Percentiles rank a stretch among this genome's conserved stretches.
Evolutionary conservation across 92 coral and sea anemone species (phyloP).

Genomic region (Siderastrea siderea): DNA sequence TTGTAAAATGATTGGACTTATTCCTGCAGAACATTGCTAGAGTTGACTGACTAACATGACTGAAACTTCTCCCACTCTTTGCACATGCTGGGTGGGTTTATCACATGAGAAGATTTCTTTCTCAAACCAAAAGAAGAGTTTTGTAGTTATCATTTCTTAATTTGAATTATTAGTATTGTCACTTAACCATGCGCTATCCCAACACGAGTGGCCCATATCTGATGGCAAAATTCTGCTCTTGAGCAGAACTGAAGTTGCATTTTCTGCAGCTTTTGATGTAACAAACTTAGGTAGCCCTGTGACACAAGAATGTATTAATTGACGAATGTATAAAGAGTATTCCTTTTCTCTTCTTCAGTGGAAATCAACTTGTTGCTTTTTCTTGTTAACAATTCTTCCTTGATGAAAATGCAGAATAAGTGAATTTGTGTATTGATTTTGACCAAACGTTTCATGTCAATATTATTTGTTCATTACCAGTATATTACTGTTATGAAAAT

Average conservation of each 20-base stretch:
- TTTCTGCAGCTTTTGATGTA: not conserved
- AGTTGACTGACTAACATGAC: slow-evolving; percentile 20
- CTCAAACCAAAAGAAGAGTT: slow-evolving; percentile 2
- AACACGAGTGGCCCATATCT: not conserved
- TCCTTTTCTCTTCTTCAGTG: not conserved
- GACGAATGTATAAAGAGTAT: slow-evolving; percentile 33
- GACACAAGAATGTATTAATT: slow-evolving; percentile 10
- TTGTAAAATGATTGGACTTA: slow-evolving; percentile 66
- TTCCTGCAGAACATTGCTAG: slow-evolving; percentile 12
- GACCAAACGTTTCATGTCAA: not conserved
- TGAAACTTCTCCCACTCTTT: not conserved
- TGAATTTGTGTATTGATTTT: not conserved
- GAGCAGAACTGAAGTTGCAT: not conserved
- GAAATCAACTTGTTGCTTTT: not conserved
- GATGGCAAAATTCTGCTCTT: not conserved
- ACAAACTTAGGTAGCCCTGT: not conserved
- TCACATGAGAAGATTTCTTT: slow-evolving; percentile 7
- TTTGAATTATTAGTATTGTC: slow-evolving; percentile 33
- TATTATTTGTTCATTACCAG: not conserved
- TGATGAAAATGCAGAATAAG: not conserved
- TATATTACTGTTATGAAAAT: not conserved
- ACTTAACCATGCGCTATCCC: not conserved
- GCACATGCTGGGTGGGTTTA: not conserved
- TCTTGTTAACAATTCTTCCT: not conserved
- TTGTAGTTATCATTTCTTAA: slow-evolving; percentile 23